A percentile compares a stretch with the other conserved stretches of the same genome.
Evolutionary conservation across 37 sponge, comb jelly and placozoan species (phyloP).

Genomic region (Aphrocallistes beatrix): DNA sequence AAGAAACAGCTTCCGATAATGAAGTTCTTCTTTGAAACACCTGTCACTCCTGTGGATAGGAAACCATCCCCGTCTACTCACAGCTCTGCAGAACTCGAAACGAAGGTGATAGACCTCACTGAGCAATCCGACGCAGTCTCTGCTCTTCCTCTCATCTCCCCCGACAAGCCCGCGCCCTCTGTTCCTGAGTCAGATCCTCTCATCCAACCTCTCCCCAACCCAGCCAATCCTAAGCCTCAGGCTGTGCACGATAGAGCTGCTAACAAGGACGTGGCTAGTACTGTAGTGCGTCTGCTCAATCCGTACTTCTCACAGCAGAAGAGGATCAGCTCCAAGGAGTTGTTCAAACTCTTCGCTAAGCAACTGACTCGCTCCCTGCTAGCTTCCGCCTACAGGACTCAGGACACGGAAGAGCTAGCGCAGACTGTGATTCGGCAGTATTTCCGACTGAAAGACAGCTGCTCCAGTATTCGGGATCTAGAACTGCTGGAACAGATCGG

Average conservation of each 20-base stretch:
- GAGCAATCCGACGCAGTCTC: too few relatives aligned
- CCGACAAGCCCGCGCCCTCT: too few relatives aligned
- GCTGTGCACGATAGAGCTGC: neutral
- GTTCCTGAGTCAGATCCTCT: too few relatives aligned
- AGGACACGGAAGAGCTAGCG: neutral
- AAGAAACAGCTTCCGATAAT: slow-evolving; percentile 1
- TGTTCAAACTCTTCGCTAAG: slow-evolving; percentile 2
- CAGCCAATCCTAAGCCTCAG: neutral
- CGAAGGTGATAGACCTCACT: too few relatives aligned
- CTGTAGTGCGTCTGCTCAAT: neutral
- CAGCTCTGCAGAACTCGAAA: too few relatives aligned
- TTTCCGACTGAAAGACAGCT: neutral
- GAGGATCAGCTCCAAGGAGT: neutral
- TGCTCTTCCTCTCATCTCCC: too few relatives aligned
- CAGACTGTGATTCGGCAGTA: neutral
- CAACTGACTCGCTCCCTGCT: neutral
- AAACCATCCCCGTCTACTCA: too few relatives aligned
- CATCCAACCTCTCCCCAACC: too few relatives aligned
- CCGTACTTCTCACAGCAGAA: neutral
- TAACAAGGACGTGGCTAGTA: neutral
- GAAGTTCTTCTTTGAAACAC: neutral
- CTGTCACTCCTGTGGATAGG: neutral
- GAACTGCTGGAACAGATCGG: neutral
- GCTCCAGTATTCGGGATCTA: neutral
- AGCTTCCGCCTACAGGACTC: neutral